These are phyloP conservation scores for Cyphomyrus discorhynchus DNA, from an alignment of 2,113 vertebrate species.

Conservation along the genomic window DNA sequence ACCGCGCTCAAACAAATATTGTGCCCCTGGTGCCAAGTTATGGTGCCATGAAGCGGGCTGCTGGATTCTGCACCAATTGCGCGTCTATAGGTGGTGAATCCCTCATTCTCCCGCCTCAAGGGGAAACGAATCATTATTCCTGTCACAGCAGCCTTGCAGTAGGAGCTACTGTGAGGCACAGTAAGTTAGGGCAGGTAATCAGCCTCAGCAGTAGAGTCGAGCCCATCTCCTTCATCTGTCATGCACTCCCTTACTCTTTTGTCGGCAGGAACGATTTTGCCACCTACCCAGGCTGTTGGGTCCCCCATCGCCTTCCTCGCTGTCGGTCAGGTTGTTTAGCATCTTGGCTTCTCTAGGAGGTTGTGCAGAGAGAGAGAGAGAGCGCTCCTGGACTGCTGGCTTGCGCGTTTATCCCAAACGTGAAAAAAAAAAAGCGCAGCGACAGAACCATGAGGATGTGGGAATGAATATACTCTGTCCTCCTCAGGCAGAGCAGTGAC, in stretches of 20 bases:
- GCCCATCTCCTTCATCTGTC: conserved; percentile 1
- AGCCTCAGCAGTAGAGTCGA: not conserved
- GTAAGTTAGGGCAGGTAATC: not conserved
- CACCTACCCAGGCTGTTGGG: conserved; percentile 79
- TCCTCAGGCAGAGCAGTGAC: conserved; percentile 17
- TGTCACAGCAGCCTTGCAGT: conserved; percentile 48
- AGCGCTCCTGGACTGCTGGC: conserved; percentile 16
- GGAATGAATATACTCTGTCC: not conserved
- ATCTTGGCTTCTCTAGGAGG: conserved; percentile 58
- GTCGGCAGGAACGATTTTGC: conserved; percentile 33
- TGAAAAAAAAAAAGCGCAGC: not conserved
- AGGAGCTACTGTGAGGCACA: conserved; percentile 16
- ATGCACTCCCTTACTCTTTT: conserved; percentile 14
- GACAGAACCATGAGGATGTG: conserved; percentile 2
- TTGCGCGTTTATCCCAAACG: conserved; percentile 8
- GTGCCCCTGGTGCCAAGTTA: not conserved
- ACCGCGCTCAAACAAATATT: conserved; percentile 14
- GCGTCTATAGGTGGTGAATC: not conserved
- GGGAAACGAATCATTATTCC: conserved; percentile 45
- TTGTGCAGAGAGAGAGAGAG: not conserved
- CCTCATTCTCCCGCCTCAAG: conserved; percentile 26
- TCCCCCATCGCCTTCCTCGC: conserved; percentile 80
- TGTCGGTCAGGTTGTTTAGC: conserved; percentile 84
- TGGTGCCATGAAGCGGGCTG: not conserved
- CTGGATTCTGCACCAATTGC: not conserved